Percentiles rank a stretch among this genome's conserved stretches.
Conservation (phyloP, 92 coral and sea anemone species). For the Porites lobata region DNA sequence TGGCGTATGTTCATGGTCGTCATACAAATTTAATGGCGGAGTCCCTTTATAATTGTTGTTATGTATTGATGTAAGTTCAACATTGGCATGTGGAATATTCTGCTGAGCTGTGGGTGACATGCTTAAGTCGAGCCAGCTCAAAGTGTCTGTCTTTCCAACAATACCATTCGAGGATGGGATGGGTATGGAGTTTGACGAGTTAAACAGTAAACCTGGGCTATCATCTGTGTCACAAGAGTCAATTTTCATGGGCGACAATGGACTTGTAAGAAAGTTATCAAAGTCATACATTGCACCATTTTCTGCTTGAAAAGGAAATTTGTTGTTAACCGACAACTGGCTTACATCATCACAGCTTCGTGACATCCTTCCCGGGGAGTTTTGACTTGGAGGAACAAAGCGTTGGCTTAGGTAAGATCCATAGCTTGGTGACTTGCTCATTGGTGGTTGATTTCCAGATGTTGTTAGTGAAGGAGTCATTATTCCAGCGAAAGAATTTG, state of each 20-base stretch:
- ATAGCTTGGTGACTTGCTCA: constrained; percentile 73
- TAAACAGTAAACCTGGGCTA: constrained; percentile 56
- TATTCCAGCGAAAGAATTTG: constrained; percentile 22
- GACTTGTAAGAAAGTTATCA: constrained; percentile 83
- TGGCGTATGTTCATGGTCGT: constrained; percentile 77
- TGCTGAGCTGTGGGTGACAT: constrained; percentile 72
- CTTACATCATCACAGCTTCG: constrained; percentile 87
- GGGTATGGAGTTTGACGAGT: constrained; percentile 72
- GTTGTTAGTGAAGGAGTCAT: constrained; percentile 2
- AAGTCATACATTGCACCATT: constrained; percentile 79
- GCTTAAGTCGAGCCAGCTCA: constrained; percentile 87
- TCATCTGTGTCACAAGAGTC: constrained; percentile 80
- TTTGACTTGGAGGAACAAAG: constrained; percentile 22
- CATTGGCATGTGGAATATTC: constrained; percentile 32
- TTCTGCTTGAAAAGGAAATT: constrained; percentile 74
- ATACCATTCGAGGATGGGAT: constrained; percentile 68
- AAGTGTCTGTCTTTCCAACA: constrained; percentile 59
- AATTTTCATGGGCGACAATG: constrained; percentile 94
- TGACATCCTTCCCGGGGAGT: constrained; percentile 76
- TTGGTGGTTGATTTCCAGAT: neutral
- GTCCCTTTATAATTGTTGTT: constrained; percentile 67
- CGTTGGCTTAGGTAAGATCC: constrained; percentile 60
- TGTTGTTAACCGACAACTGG: constrained; percentile 51
- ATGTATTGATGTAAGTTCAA: constrained; percentile 21
- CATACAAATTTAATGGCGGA: constrained; percentile 86